Conservation (phyloP, 2,113 vertebrate species). For the Neotragus pygmaeus region DNA sequence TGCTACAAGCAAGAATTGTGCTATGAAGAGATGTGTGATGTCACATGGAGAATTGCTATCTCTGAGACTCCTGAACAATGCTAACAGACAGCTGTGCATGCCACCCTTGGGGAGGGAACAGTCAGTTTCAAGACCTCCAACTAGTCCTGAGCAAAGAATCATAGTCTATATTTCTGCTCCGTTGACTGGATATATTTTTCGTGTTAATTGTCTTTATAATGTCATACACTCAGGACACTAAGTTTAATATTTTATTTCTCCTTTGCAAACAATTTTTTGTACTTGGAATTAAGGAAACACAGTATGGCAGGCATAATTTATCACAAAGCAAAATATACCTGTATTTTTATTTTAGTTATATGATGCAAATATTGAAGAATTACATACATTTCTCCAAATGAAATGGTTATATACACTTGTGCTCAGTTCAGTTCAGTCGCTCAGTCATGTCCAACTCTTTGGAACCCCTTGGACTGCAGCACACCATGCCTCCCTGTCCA, state of each 20-base stretch:
- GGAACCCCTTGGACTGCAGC: accelerated
- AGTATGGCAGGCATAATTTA: neutral
- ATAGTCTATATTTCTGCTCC: neutral
- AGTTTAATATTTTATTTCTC: slow-evolving; percentile 3
- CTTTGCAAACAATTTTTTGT: neutral
- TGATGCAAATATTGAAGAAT: neutral
- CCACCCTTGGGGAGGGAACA: neutral
- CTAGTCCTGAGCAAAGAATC: neutral
- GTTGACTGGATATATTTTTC: neutral
- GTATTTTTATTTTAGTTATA: neutral
- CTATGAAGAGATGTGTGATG: neutral
- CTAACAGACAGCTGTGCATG: neutral
- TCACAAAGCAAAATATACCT: neutral
- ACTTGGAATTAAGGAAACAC: neutral
- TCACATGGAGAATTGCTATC: neutral
- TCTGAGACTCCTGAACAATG: neutral
- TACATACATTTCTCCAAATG: neutral
- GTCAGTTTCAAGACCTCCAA: neutral
- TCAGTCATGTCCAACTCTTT: neutral
- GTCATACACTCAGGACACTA: neutral
- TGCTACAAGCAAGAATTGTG: neutral
- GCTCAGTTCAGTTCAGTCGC: neutral
- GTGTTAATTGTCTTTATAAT: slow-evolving; percentile 20
- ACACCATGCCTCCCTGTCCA: neutral
- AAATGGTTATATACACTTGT: neutral